Base-by-base conservation (phyloP, 2,797 vertebrate genomes). In the Sus cebifrons region DNA sequence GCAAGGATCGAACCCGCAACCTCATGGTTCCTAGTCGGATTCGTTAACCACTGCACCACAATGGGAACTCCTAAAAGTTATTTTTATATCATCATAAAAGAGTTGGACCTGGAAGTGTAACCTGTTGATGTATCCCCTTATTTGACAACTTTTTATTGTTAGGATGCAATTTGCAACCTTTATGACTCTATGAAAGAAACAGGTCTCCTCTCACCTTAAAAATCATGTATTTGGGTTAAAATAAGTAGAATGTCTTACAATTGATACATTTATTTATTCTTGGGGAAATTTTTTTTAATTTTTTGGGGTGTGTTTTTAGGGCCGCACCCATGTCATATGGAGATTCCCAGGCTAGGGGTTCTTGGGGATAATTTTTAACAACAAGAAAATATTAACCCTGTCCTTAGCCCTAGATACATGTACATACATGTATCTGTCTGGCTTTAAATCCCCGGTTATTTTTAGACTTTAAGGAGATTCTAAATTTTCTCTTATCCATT, bases 71-170 rank as follows among this genome's bases (percentile, higher is more conserved):
- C 36, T 40, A 73, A 73, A n/a, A 44, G 40, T 79, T 27, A 14
- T 44, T 89, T 92, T 68, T 74, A 52, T 62, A 32, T 52, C 90
- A 16, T 32, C 60, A 21, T 81, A 74, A 68, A 90, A 90, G 21
- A 44, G 25, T 23, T 56, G 18, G 32, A 25, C 23, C n/a, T 82
- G 36, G 3, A 32, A 86, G n/a, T 92, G 49, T n/a, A 36, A 29
- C 56, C 44, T 70, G 3, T 25, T 32, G 18, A 65, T 8, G 4
- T 29, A 23, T 54, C 15, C 20, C 29, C 36, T 40, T 58, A 58
- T 79, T 65, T 86, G 49, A 83, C 17, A 81, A 67, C 78, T 60
- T 79, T 3, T 40, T 75, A 25, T 79, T 29, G 3, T 68, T 14
- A 21, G 9, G 16, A 86, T 93, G 25, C 10, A 91, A 62, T 81